These are phyloP conservation scores for Synchiropus splendidus DNA, from an alignment of 2,113 vertebrate species.

Conservation along the genomic window DNA sequence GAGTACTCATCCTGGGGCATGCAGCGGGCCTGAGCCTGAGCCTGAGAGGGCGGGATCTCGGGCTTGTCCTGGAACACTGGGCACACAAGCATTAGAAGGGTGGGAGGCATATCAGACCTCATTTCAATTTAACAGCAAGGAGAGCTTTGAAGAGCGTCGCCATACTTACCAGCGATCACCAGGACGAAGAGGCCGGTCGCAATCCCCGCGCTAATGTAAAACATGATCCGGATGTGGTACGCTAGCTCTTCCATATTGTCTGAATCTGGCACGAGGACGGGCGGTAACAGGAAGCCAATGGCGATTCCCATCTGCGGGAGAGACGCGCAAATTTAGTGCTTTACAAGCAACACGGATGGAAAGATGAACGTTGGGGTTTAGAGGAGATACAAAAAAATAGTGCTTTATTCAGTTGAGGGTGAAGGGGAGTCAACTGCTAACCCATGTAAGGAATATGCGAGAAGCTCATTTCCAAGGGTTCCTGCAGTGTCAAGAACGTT, in stretches of 20 bases:
- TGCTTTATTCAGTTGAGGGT: too few relatives aligned
- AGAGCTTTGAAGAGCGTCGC: neutral
- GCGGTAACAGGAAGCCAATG: conserved; percentile 85
- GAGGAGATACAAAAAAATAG: too few relatives aligned
- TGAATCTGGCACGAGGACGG: conserved; percentile 83
- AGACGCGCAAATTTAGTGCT: neutral
- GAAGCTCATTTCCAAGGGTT: neutral
- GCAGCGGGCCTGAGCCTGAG: conserved; percentile 73
- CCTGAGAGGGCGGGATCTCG: conserved; percentile 72
- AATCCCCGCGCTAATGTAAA: conserved; percentile 81
- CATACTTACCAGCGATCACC: conserved; percentile 79
- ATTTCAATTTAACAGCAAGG: conserved; percentile 6
- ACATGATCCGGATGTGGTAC: conserved; percentile 85
- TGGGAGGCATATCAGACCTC: neutral
- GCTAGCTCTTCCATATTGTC: conserved; percentile 71
- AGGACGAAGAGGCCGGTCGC: conserved; percentile 82
- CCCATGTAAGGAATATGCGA: neutral
- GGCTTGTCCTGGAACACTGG: conserved; percentile 82
- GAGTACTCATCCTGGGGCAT: conserved; percentile 62
- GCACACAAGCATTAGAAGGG: neutral
- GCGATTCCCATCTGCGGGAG: conserved; percentile 78
- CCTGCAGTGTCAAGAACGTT: too few relatives aligned
- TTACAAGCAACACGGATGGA: too few relatives aligned
- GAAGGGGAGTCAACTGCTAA: neutral
- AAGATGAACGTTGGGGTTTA: too few relatives aligned